Evolutionary conservation across 2,797 vertebrate species (phyloP), one percentile per base, ranked within the genome.

Genomic region (Pogonophryne albipinna): DNA sequence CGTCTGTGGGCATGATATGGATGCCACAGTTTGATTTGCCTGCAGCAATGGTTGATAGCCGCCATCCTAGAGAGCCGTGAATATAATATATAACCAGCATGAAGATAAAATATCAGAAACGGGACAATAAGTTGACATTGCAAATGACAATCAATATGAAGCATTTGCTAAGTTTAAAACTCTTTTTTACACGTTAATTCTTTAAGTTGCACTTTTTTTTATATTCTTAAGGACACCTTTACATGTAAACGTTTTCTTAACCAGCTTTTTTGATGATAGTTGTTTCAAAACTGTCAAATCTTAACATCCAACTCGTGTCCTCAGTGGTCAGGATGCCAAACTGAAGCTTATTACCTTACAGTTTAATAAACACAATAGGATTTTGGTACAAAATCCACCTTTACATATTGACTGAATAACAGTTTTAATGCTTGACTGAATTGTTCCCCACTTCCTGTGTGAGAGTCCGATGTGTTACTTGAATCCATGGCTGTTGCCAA

Each of bases 81-180:
- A 38, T 53, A 1, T n/a, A 73, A 76, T 45, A 56, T 59, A 62
- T 1, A 51, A 78, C 69, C 56, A 72, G 55, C 66, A 59, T 57
- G 58, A 51, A 57, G 44, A 34, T 19, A 20, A 62, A 67, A 27
- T 1, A 31, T 68, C 59, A 44, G 61, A 53, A 66, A 49, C 55
- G 6, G 47, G 67, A 74, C 66, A 71, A 55, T 20, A 53, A 44
- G 66, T 78, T 82, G 27, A 42, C 47, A 7, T 38, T 73, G 91
- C 86, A 86, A 66, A 80, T 80, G 90, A 91, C 90, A 92, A 92
- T 92, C 90, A 83, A 8, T 78, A 45, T 75, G 66, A 80, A 84
- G 82, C 80, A 76, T 72, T 70, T 38, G 31, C 17, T 78, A 59
- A 58, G 60, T 53, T 80, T 42, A 49, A 58, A 66, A 65, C 45